Percentiles rank a stretch among this genome's conserved stretches.
Conservation (phyloP, 1,140 invertebrate species). For the Tetramorium alpestre region DNA sequence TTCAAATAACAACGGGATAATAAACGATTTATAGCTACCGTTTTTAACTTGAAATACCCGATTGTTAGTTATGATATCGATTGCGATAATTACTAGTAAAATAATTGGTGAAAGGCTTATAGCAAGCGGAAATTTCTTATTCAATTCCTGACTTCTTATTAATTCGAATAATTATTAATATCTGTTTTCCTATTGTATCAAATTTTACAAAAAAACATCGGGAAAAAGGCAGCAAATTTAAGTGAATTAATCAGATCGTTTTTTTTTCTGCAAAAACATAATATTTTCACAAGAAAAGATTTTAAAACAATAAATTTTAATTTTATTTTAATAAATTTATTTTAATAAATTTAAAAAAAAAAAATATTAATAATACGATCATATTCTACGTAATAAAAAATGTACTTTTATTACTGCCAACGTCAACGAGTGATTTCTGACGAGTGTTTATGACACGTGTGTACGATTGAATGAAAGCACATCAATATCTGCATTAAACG, state of each 20-base stretch:
- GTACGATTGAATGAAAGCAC: conserved; percentile 12
- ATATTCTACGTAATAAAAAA: neutral
- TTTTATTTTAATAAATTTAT: too few relatives aligned
- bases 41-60: neutral
- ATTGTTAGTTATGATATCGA: neutral
- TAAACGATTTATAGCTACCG: neutral
- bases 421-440: conserved; percentile 3
- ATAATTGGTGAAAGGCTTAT: neutral
- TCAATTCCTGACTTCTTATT: neutral
- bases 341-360: neutral
- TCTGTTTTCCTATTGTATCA: neutral
- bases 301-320: neutral
- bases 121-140: neutral
- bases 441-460: neutral
- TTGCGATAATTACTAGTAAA: neutral
- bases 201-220: neutral
- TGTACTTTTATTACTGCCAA: conserved; percentile 8
- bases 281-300: neutral
- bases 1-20: neutral
- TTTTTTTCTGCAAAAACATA: neutral
- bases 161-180: neutral
- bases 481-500: neutral
- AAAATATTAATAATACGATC: conserved; percentile 37
- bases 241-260: neutral
- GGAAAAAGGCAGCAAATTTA: neutral